Base-by-base conservation (phyloP, 2,113 vertebrate species). In the Tachycineta bicolor region DNA sequence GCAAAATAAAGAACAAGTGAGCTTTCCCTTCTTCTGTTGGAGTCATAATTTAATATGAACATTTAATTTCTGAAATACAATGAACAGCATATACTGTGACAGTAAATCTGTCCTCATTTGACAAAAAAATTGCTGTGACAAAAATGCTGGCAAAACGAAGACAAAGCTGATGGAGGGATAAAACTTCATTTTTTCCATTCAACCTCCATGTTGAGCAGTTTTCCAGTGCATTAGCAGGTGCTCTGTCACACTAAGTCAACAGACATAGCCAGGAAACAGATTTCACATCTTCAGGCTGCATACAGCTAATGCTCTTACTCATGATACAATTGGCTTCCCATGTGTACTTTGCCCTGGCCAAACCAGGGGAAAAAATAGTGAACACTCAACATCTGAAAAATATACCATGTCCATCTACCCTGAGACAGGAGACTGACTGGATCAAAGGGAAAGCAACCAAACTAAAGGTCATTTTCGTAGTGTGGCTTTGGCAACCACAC, bases 231-330 rank as follows among this genome's bases (percentile, higher is more conserved):
- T 84, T 87, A 92, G 59, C 70, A 90, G 76, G 79, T 91, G 53
- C 41, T 93, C 85, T 52, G 69, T 84, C 69, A 79, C 37, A 70
- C 80, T 87, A 92, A 90, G 91, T 90, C 89, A 96, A 89, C 71
- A 97, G 79, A 64, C 58, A 86, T 3, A 83, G 80, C 29, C 83
- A 87, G 87, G 93, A 91, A 95, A 83, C 64, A 86, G 58, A 88
- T 96, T 95, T 96, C 58, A 84, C 39, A 2, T 95, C 85, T 96
- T 94, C 4, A 1, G 60, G 60, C 58, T 79, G 65, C 58, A 31
- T 55, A 58, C 9, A 80, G 69, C n/a, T 89, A 82, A 97, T 49
- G 58, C 41, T 87, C 67, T 83, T 93, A 76, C 93, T 90, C 74
- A 64, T 12, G 8, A 70, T 58, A 87, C 67, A 77, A 83, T 63